Percentiles rank a stretch among this genome's conserved stretches.
phyloP scores from a whole-genome alignment of 2,113 vertebrate genomes.

The Fregata magnificens region DNA sequence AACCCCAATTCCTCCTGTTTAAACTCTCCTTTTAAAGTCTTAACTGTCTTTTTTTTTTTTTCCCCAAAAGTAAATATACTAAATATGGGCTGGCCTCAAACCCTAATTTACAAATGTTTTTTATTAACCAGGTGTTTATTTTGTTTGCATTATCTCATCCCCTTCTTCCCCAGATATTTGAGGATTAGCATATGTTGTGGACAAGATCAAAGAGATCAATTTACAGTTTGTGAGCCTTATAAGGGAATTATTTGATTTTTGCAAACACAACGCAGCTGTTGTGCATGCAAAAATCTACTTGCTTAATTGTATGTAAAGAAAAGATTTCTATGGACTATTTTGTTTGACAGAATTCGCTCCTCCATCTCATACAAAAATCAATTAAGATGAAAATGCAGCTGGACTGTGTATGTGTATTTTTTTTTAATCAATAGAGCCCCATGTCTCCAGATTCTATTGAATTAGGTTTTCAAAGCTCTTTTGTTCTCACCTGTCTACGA shows the following conservation, averaged over 20 bases:
- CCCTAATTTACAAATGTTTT: neutral
- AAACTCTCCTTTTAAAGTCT: neutral
- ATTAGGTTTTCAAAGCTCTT: slow-evolving; percentile 76
- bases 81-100: neutral
- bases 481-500: slow-evolving; percentile 79
- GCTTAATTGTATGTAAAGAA: slow-evolving; percentile 58
- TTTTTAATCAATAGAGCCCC: slow-evolving; percentile 70
- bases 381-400: slow-evolving; percentile 68
- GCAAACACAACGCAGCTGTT: slow-evolving; percentile 49
- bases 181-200: slow-evolving; percentile 46
- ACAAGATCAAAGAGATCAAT: slow-evolving; percentile 45
- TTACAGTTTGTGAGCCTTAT: slow-evolving; percentile 40
- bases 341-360: slow-evolving; percentile 53
- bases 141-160: slow-evolving; percentile 12
- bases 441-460: slow-evolving; percentile 70
- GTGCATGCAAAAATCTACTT: slow-evolving; percentile 55
- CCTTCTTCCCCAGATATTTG: slow-evolving; percentile 1
- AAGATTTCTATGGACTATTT: slow-evolving; percentile 40
- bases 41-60: neutral
- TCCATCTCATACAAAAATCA: slow-evolving; percentile 58
- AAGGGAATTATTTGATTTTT: slow-evolving; percentile 47
- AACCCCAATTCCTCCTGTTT: neutral
- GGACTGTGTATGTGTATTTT: slow-evolving; percentile 9
- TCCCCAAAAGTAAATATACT: neutral
- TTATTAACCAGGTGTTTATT: slow-evolving; percentile 34